Percentiles rank a stretch among this genome's conserved stretches.
These are phyloP conservation scores for Matsumyia berberina DNA, from an alignment of 2,888 invertebrate species.

Conservation along the genomic window DNA sequence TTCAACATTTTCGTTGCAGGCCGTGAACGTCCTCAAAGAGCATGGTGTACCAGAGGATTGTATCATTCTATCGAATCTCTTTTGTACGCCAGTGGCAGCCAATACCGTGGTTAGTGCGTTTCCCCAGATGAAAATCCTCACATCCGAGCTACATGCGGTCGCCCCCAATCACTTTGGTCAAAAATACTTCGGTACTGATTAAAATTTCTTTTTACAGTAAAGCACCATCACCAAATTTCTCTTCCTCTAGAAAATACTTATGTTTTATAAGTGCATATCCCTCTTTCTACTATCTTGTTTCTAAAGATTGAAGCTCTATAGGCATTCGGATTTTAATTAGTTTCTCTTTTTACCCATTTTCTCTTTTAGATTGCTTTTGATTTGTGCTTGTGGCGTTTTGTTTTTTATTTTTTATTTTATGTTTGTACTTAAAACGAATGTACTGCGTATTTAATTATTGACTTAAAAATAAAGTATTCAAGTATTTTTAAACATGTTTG, in stretches of 20 bases:
- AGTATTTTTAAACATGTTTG: constrained; percentile 16
- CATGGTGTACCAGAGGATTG: constrained; percentile 97
- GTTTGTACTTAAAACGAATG: constrained; percentile 29
- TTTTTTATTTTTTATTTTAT: constrained; percentile 13
- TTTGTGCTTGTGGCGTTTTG: constrained; percentile 62
- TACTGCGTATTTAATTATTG: background rate
- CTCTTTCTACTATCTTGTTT: constrained; percentile 20
- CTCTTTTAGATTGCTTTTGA: constrained; percentile 72
- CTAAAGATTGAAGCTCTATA: constrained; percentile 28
- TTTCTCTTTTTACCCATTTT: constrained; percentile 55
- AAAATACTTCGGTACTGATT: constrained; percentile 99
- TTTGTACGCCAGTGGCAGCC: constrained; percentile 96
- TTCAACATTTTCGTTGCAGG: constrained; percentile 85
- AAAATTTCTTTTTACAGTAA: constrained; percentile 71
- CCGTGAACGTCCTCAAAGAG: constrained; percentile 96
- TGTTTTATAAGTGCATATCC: constrained; percentile 33
- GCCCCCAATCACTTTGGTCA: constrained; percentile 99
- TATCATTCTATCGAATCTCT: constrained; percentile 98
- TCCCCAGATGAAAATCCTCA: constrained; percentile 96
- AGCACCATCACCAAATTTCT: constrained; percentile 30
- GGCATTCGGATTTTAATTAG: constrained; percentile 52
- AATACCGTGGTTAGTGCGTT: constrained; percentile 93
- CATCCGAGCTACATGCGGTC: constrained; percentile 96
- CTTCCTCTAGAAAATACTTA: constrained; percentile 37
- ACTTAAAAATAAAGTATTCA: constrained; percentile 13